Conservation (phyloP, 2,888 invertebrate species). For the Scotopteryx bipunctaria region DNA sequence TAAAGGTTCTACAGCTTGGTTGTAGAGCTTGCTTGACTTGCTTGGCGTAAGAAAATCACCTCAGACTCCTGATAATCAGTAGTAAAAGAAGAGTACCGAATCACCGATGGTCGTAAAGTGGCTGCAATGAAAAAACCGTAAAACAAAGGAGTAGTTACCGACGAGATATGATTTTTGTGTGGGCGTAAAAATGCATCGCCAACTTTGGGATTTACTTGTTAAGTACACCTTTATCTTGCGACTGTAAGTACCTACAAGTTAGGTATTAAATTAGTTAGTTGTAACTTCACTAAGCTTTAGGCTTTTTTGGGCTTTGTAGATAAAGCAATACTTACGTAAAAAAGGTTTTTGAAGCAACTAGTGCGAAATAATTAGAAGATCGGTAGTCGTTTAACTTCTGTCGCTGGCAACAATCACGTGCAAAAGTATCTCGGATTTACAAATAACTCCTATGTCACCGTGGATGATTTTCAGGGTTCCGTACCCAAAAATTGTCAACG, state of each 20-base stretch:
- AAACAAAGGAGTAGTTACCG: conserved; percentile 62
- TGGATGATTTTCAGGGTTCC: too few species aligned
- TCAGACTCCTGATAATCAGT: conserved; percentile 3
- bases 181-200: conserved; percentile 34
- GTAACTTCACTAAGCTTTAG: too few species aligned
- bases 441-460: too few species aligned
- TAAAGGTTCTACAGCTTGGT: too few species aligned
- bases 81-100: conserved; percentile 66
- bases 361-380: too few species aligned
- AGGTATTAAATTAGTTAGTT: too few species aligned
- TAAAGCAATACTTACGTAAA: too few species aligned
- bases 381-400: too few species aligned
- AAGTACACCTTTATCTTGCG: conserved; percentile 13
- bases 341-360: too few species aligned
- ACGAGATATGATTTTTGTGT: conserved; percentile 71
- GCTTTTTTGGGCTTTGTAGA: too few species aligned
- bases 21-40: too few species aligned
- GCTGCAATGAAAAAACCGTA: conserved; percentile 76
- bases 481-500: too few species aligned
- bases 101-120: conserved; percentile 71
- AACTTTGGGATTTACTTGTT: conserved; percentile 26
- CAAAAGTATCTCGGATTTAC: conserved; percentile 50
- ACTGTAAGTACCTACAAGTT: neutral
- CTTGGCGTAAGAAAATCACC: conserved; percentile 8
- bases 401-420: conserved; percentile 31